Base-by-base conservation (phyloP, 1,140 invertebrate species). In the Anoplolepis gracilipes region DNA sequence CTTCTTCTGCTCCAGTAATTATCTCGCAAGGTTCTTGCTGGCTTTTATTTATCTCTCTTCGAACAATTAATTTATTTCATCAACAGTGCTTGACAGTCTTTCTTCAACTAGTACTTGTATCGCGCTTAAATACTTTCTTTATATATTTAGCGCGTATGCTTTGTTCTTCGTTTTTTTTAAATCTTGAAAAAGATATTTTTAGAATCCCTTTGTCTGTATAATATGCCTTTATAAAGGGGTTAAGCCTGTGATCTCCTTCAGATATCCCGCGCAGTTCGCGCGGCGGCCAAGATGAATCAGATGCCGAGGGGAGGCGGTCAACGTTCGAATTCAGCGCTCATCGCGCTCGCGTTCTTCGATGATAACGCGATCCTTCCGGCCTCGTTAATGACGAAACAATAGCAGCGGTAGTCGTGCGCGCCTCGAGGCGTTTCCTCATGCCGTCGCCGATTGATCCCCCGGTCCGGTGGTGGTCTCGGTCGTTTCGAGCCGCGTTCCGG, bases 351-450 rank as follows among this genome's bases (percentile, higher is more conserved):
- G 39, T 55, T 25, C 33, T 13, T 33, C 62, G 16, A 53, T 53
- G 36, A 46, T 25, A 30, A 46, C 11, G 57, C 39, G 73, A 13
- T 42, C 49, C 55, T 64, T 81, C 64, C 73, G 53, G 72, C 69
- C 46, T 62, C 36, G 75, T 42, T 46, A 25, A 55, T 39, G 46
- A 84, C 61, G 65, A 81, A 42, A 70, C 39, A 55, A 33, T 39
- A 53, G 42, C 59, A n/a, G 72, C n/a, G 53, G 25, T n/a, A n/a
- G n/a, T 55, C 28, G 65, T 16, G 70, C 42, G 49, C 67, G 62
- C 2, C 55, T 55, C 78, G 46, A 85, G 61, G 64, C 81, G 81
- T 90, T 70, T 87, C 81, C 88, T 77, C 85, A 89, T 87, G 81
- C 81, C 88, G 70, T 72, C 36, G 49, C 10, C 55, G 67, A 85